Base-by-base conservation (phyloP, 2,888 invertebrate species). In the Synergus umbraculus region DNA sequence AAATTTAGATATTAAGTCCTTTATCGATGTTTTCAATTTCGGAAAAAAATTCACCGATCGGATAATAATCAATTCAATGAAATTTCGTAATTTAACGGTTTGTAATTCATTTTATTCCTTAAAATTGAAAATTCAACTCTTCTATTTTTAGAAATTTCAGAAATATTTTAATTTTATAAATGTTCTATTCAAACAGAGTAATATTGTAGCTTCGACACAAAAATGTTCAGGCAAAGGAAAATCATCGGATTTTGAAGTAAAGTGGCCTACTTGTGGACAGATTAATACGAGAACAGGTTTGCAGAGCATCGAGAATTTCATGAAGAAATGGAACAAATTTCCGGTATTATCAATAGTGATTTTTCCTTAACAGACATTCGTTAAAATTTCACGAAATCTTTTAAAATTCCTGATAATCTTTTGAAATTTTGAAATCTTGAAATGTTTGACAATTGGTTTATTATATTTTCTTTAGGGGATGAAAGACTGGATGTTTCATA, bases 241-340 rank as follows among this genome's bases (percentile, higher is more conserved):
- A 29, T 29, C 29, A 29, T 49, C 15, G 49, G 37, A 69, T 69
- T 22, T 66, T 41, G 43, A 44, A 5, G 10, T 46, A 41, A 77
- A 46, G 29, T 89, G 88, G 88, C 86, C 85, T 15, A 85, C 81
- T 9, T 83, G 82, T 73, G 83, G 82, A 41, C 77, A 79, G 58
- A 83, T 88, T 60, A 84, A 76, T 41, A 60, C 65, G 15, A 79
- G 78, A 73, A 82, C 78, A 22, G 86, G 84, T 9, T 41, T 83
- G 13, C 44, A 76, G 43, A 83, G 83, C 49, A 49, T 90, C 7
- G 80, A 83, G 49, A 79, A 77, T 18, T 83, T 89, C 80, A 90
- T 90, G 90, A 66, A 81, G 44, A 69, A 76, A 18, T 90, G 90
- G 90, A 88, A 87, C 22, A 54, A 81, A 37, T 76, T 85, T 46